Percentiles rank a stretch among this genome's conserved stretches.
phyloP scores from a whole-genome alignment of 2,797 vertebrate genomes.

The Rachycentron canadum region DNA sequence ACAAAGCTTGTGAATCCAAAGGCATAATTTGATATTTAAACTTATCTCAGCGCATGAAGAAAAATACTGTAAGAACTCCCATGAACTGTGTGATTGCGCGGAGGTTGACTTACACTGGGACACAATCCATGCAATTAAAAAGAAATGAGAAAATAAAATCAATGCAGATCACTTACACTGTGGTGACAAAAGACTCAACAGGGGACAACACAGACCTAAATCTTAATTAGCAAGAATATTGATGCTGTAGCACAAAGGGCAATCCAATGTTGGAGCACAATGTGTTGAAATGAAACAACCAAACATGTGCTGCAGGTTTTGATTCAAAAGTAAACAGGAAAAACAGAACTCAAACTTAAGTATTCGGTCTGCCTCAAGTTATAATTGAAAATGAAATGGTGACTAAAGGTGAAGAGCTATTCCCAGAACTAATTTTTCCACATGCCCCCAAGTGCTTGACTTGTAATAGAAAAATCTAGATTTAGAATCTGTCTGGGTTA shows the following conservation, averaged over 20 bases:
- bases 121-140: constrained; percentile 74
- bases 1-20: background rate
- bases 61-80: constrained; percentile 24
- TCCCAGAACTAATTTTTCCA: constrained; percentile 21
- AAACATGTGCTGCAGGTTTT: constrained; percentile 16
- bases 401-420: constrained; percentile 30
- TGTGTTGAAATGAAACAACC: constrained; percentile 42
- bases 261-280: constrained; percentile 47
- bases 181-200: constrained; percentile 77
- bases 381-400: constrained; percentile 53
- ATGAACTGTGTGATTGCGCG: constrained; percentile 35
- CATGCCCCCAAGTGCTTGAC: constrained; percentile 30
- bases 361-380: constrained; percentile 23
- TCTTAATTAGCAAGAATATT: constrained; percentile 82
- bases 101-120: constrained; percentile 65
- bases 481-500: constrained; percentile 28
- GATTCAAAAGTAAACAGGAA: constrained; percentile 8
- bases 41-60: background rate
- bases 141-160: constrained; percentile 81
- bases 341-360: constrained; percentile 12
- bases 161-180: constrained; percentile 80
- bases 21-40: constrained; percentile 9
- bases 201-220: constrained; percentile 75
- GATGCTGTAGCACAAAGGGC: constrained; percentile 70
- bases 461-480: constrained; percentile 27